Conservation (phyloP, 2,797 vertebrate species). For the Pristis pectinata region DNA sequence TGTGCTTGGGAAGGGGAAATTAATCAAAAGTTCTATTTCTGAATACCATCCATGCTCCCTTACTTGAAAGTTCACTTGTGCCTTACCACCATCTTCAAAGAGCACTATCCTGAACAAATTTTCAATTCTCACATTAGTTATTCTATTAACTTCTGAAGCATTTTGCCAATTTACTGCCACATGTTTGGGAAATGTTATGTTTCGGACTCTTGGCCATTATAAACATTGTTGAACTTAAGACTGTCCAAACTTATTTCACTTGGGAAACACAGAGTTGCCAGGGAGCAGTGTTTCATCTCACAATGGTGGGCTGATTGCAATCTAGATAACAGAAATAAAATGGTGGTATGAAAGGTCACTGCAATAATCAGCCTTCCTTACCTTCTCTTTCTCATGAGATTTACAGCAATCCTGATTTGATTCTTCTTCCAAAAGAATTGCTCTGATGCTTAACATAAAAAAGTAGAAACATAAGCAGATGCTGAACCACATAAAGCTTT, state of each 20-base stretch:
- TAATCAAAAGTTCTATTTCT: neutral
- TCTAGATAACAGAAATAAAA: slow-evolving; percentile 21
- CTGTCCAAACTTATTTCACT: neutral
- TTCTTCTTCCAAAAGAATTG: neutral
- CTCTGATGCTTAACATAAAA: neutral
- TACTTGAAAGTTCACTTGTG: neutral
- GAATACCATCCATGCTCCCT: neutral
- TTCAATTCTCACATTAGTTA: slow-evolving; percentile 6
- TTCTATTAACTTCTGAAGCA: neutral
- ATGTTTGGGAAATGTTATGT: neutral
- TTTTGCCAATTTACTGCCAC: slow-evolving; percentile 14
- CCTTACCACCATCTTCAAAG: neutral
- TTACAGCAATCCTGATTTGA: neutral
- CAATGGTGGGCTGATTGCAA: neutral
- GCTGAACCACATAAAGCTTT: neutral
- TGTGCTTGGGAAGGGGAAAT: neutral
- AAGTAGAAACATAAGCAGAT: neutral
- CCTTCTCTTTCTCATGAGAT: neutral
- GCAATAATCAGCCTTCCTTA: neutral
- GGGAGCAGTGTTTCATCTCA: neutral
- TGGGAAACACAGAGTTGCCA: neutral
- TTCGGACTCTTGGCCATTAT: neutral
- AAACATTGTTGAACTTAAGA: neutral
- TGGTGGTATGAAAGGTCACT: neutral
- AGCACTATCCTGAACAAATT: neutral